Evolutionary conservation across 1,140 invertebrate species (phyloP), one percentile per base, ranked within the genome.

Genomic region (roundworm (Caenorhabditis elegans)): DNA sequence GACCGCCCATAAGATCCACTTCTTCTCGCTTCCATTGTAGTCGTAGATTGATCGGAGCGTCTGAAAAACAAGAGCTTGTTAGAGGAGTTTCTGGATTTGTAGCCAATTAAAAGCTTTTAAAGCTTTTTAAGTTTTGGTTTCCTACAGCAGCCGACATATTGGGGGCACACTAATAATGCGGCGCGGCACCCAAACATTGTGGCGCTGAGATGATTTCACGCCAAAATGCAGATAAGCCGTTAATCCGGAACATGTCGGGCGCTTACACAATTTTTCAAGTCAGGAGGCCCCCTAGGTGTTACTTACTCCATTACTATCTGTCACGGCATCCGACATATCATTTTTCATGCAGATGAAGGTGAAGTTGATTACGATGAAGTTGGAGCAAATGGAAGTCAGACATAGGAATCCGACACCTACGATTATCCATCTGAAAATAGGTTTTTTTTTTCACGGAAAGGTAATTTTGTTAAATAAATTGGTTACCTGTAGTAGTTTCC

Each of bases 291-390:
- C n/a, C n/a, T n/a, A n/a, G n/a, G n/a, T 36, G 28, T 28, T 65
- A 82, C 46, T 79, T 26, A 84, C 83, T 43, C 53, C 80, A 39
- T 82, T 84, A 8, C n/a, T 28, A 13, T 26, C 26, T 3, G 26
- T 15, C 3, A 78, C 39, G 0, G 51, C 53, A 48, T 79, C 36
- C 13, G 60, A 19, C 60, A 76, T 75, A 24, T 81, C 79, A 51
- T 76, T 81, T 53, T 60, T 60, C 83, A 84, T 84, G 70, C 83
- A 84, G 81, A 84, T 84, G 75, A 84, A 79, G 8, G 83, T 84
- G 83, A 84, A 84, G 31, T 83, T 84, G 43, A 84, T 47, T 28
- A 80, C 53, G 53, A 79, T 82, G 26, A 76, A 48, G 55, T 84
- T 84, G 75, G 76, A 75, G 48, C 75, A 83, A 65, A 84, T 83